Base-by-base conservation (phyloP, 2,797 vertebrate species). In the Borostomias antarcticus region DNA sequence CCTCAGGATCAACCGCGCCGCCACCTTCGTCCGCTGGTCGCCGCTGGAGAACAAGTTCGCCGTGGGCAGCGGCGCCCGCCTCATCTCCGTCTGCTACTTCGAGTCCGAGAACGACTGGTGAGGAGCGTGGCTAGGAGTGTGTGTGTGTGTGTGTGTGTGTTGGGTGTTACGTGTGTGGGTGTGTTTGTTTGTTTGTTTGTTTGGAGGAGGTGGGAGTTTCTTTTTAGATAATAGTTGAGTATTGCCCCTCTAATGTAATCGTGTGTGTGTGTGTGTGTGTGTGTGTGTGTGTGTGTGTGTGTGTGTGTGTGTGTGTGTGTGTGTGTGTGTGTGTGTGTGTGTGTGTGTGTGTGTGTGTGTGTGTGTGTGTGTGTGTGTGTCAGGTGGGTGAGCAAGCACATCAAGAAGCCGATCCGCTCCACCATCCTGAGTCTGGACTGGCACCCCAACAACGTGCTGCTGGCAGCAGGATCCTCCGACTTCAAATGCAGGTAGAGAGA, bases 301-400 rank as follows among this genome's bases (percentile, higher is more conserved):
- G 32, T 37, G n/a, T 21, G 7, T 26, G 21, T 15, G 26, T 7
- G 19, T 19, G 3, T 13, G 6, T 3, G 23, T 54, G 26, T 50
- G 47, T 62, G 5, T 28, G 17, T 45, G n/a, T 25, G 8, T 8
- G 21, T 11, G 13, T 11, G 15, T 62, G 5, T 35, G 9, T 15
- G 11, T 60, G n/a, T 32, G 21, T 2, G 0, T 50, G 17, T 13
- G 5, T 33, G 21, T 19, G 25, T 15, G 9, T 51, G 2, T 64
- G n/a, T 59, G 21, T 43, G 13, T 68, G 23, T 64, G 9, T 74
- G 61, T 1, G 43, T 69, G 33, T 29, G n/a, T 68, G 58, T 70
- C 57, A 99, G 98, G 97, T 99, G 98, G 98, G 97, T 99, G 70
- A 98, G 98, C 89, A 99, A 99, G 87, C 98, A 99, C 89, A 99